phyloP scores from a whole-genome alignment of 2,113 vertebrate species.

The Toxostoma redivivum region DNA sequence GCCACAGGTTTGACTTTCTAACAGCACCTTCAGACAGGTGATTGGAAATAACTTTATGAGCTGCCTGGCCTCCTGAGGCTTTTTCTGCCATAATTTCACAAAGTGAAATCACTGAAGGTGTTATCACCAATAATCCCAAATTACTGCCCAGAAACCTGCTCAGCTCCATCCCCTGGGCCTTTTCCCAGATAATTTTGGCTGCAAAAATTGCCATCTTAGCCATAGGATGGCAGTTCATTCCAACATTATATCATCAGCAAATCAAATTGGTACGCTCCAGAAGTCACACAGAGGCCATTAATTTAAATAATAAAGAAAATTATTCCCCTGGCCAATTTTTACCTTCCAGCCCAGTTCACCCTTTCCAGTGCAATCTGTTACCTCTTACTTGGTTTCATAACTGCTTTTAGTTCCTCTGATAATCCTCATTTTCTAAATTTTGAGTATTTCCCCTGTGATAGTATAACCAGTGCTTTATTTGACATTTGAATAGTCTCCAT shows the following conservation, averaged over 20 bases:
- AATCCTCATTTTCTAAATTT: background rate
- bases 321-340: background rate
- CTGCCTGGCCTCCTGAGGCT: background rate
- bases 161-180: rapidly evolving
- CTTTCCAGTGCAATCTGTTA: background rate
- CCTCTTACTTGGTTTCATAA: background rate
- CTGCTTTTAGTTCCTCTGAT: background rate
- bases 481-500: background rate
- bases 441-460: background rate
- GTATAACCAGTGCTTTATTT: background rate
- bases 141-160: background rate
- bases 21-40: background rate
- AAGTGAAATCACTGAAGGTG: background rate
- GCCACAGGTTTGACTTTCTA: background rate
- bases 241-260: background rate
- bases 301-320: conserved; percentile 38
- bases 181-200: background rate
- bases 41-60: background rate
- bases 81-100: background rate
- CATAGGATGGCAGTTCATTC: background rate
- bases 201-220: background rate
- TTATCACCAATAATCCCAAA: background rate
- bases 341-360: background rate
- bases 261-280: background rate
- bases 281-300: background rate